Base-by-base conservation (phyloP, 1,140 invertebrate genomes). In the Elysia chlorotica region DNA sequence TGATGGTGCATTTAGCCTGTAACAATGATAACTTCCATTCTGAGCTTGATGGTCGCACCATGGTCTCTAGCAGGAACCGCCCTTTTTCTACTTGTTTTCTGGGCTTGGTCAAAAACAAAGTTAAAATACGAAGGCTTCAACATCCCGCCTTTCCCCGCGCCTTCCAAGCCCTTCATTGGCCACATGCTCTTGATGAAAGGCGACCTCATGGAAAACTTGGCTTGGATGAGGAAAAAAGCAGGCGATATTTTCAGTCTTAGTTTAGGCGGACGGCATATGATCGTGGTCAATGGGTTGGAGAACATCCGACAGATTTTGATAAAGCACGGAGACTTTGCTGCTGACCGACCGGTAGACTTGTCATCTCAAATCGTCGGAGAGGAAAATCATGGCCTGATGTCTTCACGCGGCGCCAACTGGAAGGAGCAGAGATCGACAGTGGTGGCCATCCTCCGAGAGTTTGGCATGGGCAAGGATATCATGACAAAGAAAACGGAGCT, bases 391-490 rank as follows among this genome's bases (percentile, higher is more conserved):
- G 63, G 63, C 10, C 30, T 65, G 30, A 30, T 65, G 28, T 14
- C 2, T 6, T 30, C 63, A n/a, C 4, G 35, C 6, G 63, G 36
- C 17, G 28, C 37, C 21, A 65, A 65, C 36, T 65, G 63, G 63
- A 65, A 41, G 30, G 63, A 65, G 63, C 63, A 65, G 48, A 38
- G 63, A 25, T 10, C 63, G 36, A 65, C 63, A 23, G 23, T 28
- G 3, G 21, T 65, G 1, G 28, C 63, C n/a, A 65, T 65, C 48
- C 63, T 65, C 5, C 33, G 63, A 17, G 31, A 30, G 3, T 65
- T 65, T 65, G 63, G 63, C 21, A 41, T 65, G 36, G 63, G 63
- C 1, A 65, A 65, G 21, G 48, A 65, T 41, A 33, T 65, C 21
- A 37, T 65, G 63, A 38, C 63, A 0, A 38, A 65, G 19, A 65